phyloP scores from a whole-genome alignment of 2,888 invertebrate species.

The Drosophila histrio region DNA sequence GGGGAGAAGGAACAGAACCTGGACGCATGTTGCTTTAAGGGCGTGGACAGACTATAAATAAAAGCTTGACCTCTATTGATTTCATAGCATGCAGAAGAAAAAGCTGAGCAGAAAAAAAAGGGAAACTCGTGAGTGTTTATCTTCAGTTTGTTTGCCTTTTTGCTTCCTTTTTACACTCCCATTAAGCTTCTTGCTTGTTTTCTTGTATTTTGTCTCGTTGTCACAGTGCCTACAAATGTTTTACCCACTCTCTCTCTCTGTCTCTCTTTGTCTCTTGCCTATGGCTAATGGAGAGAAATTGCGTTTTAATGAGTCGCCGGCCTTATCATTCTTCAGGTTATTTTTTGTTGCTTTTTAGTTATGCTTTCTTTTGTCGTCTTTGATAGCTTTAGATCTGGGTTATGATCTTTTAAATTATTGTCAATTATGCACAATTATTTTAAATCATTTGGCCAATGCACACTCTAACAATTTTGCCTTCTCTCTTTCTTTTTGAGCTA shows the following conservation, averaged over 20 bases:
- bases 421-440: constrained; percentile 55
- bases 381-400: constrained; percentile 22
- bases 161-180: constrained; percentile 5
- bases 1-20: constrained; percentile 2
- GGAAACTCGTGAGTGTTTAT: constrained; percentile 51
- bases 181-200: background rate
- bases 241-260: background rate
- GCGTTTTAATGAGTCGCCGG: constrained; percentile 76
- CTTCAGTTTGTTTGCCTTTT: constrained; percentile 54
- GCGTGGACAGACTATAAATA: constrained; percentile 72
- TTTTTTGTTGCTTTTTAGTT: constrained; percentile 15
- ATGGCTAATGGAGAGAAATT: constrained; percentile 72
- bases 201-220: constrained; percentile 16
- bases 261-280: constrained; percentile 2
- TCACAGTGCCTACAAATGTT: constrained; percentile 30
- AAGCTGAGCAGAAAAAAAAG: constrained; percentile 17
- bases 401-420: constrained; percentile 39
- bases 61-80: constrained; percentile 73
- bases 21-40: constrained; percentile 32
- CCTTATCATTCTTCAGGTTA: constrained; percentile 51
- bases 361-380: constrained; percentile 10
- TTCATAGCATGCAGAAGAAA: constrained; percentile 49
- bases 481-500: background rate
- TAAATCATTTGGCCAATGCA: constrained; percentile 14
- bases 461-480: constrained; percentile 10